Percentiles rank a stretch among this genome's conserved stretches.
phyloP scores from a whole-genome alignment of 2,113 vertebrate genomes.

The Podarcis muralis region DNA sequence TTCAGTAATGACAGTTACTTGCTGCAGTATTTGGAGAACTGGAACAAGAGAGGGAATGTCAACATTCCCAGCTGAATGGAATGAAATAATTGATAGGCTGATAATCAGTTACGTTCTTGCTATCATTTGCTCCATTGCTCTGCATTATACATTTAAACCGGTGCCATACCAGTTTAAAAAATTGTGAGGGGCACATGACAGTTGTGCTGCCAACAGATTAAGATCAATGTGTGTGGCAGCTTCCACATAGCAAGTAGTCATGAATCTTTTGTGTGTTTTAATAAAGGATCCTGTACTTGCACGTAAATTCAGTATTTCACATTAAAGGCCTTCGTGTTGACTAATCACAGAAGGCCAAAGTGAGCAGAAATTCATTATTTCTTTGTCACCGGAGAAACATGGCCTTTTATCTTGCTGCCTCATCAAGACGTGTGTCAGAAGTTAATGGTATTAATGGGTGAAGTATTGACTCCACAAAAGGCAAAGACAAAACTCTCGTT shows the following conservation, averaged over 20 bases:
- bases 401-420: conserved; percentile 17
- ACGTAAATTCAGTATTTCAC: neutral
- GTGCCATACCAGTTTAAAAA: too few species aligned
- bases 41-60: neutral
- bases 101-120: neutral
- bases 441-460: conserved; percentile 30
- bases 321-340: neutral
- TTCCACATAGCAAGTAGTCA: neutral
- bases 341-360: neutral
- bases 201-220: neutral
- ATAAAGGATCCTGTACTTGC: conserved; percentile 22
- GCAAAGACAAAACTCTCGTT: neutral
- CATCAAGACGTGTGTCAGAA: conserved; percentile 50
- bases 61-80: neutral
- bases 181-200: too few species aligned
- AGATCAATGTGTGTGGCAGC: neutral
- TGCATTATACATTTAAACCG: too few species aligned
- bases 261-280: neutral
- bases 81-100: neutral
- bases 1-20: neutral
- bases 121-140: neutral
- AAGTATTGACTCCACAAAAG: neutral
- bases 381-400: conserved; percentile 1
- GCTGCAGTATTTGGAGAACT: neutral
- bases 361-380: neutral